Conservation (phyloP, 2,888 invertebrate species). For the Meta bourneti region DNA sequence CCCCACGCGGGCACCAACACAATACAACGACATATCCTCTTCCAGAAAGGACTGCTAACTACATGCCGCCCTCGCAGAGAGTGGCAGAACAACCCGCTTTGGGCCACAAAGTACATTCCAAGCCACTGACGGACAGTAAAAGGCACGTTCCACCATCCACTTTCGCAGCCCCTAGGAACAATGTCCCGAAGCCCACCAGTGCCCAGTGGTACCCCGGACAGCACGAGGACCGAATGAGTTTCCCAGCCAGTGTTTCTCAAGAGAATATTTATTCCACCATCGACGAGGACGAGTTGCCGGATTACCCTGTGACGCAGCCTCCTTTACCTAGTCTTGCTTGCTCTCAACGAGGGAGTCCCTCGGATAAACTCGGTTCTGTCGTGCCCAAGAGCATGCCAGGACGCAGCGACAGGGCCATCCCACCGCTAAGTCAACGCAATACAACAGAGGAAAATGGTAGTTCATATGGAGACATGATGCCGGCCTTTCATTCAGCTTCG, state of each 20-base stretch:
- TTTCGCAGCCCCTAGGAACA: background rate
- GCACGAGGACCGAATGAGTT: slow-evolving; percentile 16
- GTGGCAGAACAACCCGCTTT: slow-evolving; percentile 4
- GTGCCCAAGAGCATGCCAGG: slow-evolving; percentile 46
- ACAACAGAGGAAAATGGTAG: slow-evolving; percentile 53
- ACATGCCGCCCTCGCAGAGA: slow-evolving; percentile 35
- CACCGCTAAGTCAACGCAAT: slow-evolving; percentile 71
- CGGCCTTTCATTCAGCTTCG: slow-evolving; percentile 67
- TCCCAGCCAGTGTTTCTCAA: slow-evolving; percentile 46
- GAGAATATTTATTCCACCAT: slow-evolving; percentile 77
- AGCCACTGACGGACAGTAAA: slow-evolving; percentile 41
- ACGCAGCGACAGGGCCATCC: slow-evolving; percentile 37
- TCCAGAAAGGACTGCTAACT: slow-evolving; percentile 58
- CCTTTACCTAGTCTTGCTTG: slow-evolving; percentile 62
- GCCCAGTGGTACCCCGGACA: slow-evolving; percentile 42
- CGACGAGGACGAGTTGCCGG: slow-evolving; percentile 68
- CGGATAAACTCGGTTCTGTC: slow-evolving; percentile 10
- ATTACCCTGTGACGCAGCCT: slow-evolving; percentile 28
- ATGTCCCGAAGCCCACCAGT: slow-evolving; percentile 14
- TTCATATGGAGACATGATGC: slow-evolving; percentile 75
- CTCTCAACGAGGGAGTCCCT: slow-evolving; percentile 44
- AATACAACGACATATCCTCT: slow-evolving; percentile 40
- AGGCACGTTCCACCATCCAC: slow-evolving; percentile 45
- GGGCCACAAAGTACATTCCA: slow-evolving; percentile 57
- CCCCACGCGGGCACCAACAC: slow-evolving; percentile 39